Evolutionary conservation across 2,113 vertebrate genomes (phyloP).

Genomic region (Sorex fumeus): DNA sequence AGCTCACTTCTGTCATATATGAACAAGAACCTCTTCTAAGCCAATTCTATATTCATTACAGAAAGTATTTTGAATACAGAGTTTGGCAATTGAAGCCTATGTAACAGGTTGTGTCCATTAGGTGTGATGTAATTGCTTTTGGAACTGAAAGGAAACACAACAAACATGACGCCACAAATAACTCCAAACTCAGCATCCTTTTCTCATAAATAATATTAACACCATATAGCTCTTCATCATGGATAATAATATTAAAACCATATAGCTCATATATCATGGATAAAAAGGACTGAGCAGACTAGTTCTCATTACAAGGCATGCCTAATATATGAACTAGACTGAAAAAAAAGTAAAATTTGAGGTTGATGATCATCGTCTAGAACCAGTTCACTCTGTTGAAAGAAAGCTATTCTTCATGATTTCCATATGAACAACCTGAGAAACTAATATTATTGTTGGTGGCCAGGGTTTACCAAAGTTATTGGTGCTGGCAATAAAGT

Average conservation of each 20-base stretch:
- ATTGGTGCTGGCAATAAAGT: neutral
- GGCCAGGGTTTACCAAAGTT: neutral
- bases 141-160: neutral
- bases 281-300: slow-evolving; percentile 42
- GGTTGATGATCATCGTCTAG: neutral
- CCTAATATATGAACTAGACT: neutral
- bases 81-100: slow-evolving; percentile 70
- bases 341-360: neutral
- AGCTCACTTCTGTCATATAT: slow-evolving; percentile 35
- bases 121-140: slow-evolving; percentile 63
- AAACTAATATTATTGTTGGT: neutral
- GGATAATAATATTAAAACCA: slow-evolving; percentile 63
- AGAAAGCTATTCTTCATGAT: slow-evolving; percentile 28
- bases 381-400: neutral
- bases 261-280: slow-evolving; percentile 61
- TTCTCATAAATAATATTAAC: slow-evolving; percentile 64
- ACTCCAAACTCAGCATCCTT: slow-evolving; percentile 64
- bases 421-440: neutral
- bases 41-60: neutral
- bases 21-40: slow-evolving; percentile 49
- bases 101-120: slow-evolving; percentile 72
- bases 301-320: slow-evolving; percentile 33
- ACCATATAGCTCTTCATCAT: slow-evolving; percentile 51
- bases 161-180: neutral
- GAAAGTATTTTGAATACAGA: neutral